These are phyloP conservation scores for Pitangus sulphuratus DNA, from an alignment of 2,797 vertebrate genomes.

Conservation along the genomic window DNA sequence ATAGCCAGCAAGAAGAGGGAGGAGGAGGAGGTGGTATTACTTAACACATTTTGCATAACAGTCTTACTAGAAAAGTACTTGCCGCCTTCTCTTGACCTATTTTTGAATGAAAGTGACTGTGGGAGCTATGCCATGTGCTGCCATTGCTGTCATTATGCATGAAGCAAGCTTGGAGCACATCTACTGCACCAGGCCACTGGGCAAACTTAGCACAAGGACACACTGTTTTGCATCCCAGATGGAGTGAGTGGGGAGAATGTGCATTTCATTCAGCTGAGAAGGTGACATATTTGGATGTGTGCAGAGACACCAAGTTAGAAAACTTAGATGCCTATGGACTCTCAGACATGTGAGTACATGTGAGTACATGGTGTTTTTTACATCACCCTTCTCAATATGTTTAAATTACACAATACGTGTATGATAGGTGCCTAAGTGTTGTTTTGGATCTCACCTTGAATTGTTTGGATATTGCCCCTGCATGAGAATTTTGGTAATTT, in stretches of 20 bases:
- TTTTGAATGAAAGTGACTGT: neutral
- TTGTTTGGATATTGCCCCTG: neutral
- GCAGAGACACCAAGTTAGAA: neutral
- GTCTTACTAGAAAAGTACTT: constrained; percentile 46
- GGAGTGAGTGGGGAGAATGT: neutral
- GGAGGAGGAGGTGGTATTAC: constrained; percentile 45
- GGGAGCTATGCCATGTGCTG: neutral
- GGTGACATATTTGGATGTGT: neutral
- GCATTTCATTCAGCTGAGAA: neutral
- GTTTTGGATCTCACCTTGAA: neutral
- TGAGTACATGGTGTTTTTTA: neutral
- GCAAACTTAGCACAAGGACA: neutral
- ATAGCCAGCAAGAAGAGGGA: neutral
- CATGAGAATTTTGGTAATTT: neutral
- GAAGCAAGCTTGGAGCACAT: neutral
- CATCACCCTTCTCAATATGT: neutral
- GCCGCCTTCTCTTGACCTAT: constrained; percentile 56
- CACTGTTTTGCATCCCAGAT: neutral
- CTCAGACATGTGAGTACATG: neutral
- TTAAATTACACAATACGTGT: neutral
- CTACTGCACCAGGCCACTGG: neutral
- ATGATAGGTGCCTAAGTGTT: neutral
- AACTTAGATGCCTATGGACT: neutral
- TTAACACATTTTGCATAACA: constrained; percentile 40
- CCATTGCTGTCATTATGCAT: neutral